Conservation (phyloP, 2,113 vertebrate genomes). For the Chaetodon auriga region DNA sequence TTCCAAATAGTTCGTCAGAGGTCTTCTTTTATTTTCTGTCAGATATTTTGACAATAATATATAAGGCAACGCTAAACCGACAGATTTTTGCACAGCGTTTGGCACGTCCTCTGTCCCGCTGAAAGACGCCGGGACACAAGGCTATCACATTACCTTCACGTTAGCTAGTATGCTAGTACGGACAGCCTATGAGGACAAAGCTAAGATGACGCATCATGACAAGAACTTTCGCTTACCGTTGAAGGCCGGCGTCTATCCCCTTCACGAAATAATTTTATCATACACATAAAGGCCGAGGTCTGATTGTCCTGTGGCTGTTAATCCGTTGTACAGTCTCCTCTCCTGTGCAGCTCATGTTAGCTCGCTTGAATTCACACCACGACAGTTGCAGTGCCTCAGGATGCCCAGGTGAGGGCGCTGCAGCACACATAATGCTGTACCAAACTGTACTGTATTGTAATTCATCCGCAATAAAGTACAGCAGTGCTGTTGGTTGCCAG, state of each 20-base stretch:
- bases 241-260: background rate
- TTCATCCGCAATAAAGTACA: background rate
- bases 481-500: too few species aligned
- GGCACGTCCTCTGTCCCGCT: background rate
- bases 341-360: slow-evolving; percentile 47
- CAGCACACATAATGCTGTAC: too few species aligned
- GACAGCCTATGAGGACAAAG: slow-evolving; percentile 5
- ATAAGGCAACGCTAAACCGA: background rate
- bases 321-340: slow-evolving; percentile 23
- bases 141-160: slow-evolving; percentile 5
- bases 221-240: slow-evolving; percentile 35
- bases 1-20: rapidly evolving
- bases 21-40: rapidly evolving
- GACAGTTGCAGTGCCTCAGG: background rate
- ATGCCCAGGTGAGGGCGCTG: slow-evolving; percentile 34
- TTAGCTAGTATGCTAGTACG: slow-evolving; percentile 48
- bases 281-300: background rate
- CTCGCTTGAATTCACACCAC: slow-evolving; percentile 6
- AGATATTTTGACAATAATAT: background rate
- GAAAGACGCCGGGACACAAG: background rate
- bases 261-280: background rate
- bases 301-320: slow-evolving; percentile 20
- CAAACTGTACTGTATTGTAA: background rate
- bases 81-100: background rate
- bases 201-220: background rate